Conservation (phyloP, 2,113 vertebrate genomes). For the Odontesthes bonariensis region DNA sequence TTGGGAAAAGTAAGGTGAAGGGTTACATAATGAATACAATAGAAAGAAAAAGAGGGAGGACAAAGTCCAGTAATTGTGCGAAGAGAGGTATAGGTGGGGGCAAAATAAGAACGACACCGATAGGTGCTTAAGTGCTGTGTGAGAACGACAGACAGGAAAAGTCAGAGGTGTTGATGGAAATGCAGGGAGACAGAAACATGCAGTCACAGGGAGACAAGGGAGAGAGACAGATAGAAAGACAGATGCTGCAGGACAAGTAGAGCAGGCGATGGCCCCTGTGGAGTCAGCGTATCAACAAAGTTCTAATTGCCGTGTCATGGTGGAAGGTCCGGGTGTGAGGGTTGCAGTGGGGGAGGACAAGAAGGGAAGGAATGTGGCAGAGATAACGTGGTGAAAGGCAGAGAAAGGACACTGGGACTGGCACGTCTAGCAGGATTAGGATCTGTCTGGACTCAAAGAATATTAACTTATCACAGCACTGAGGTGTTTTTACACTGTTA, state of each 20-base stretch:
- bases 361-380: constrained; percentile 25
- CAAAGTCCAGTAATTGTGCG: constrained; percentile 7
- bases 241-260: constrained; percentile 53
- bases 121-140: constrained; percentile 25
- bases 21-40: background rate
- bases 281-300: constrained; percentile 51
- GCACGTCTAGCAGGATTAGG: constrained; percentile 42
- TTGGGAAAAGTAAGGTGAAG: background rate
- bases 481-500: background rate
- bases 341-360: constrained; percentile 12
- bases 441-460: constrained; percentile 41
- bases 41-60: background rate
- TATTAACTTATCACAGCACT: constrained; percentile 15
- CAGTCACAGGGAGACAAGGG: constrained; percentile 18
- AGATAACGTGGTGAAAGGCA: constrained; percentile 44
- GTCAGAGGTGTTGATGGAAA: constrained; percentile 39
- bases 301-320: constrained; percentile 56
- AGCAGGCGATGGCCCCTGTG: constrained; percentile 31
- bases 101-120: constrained; percentile 32
- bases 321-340: constrained; percentile 22
- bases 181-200: constrained; percentile 45
- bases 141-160: constrained; percentile 16
- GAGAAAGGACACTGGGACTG: constrained; percentile 42
- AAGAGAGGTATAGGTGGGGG: constrained; percentile 1
- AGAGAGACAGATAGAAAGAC: constrained; percentile 33